Percentiles rank a stretch among this genome's conserved stretches.
These are phyloP conservation scores for Chrysemys picta DNA, from an alignment of 2,113 vertebrate genomes.

Conservation along the genomic window DNA sequence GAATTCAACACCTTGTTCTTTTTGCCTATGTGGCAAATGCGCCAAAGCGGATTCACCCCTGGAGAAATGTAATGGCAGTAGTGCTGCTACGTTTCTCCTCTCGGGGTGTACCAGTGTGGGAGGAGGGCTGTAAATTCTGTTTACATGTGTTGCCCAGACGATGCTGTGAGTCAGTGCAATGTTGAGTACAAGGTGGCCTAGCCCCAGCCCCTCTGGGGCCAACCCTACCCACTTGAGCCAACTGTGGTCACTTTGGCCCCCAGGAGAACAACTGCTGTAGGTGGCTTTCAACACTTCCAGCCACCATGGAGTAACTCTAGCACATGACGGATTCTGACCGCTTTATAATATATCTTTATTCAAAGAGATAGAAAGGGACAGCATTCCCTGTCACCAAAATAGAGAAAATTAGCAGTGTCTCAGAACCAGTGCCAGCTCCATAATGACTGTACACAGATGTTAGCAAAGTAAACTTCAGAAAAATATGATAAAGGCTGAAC, in stretches of 20 bases:
- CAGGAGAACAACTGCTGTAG: neutral
- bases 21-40: neutral
- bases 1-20: neutral
- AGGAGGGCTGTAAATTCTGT: neutral
- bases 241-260: neutral
- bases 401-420: neutral
- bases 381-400: neutral
- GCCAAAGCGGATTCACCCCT: neutral
- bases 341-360: neutral
- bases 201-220: neutral
- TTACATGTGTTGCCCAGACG: neutral
- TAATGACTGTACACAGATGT: slow-evolving; percentile 72
- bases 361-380: neutral
- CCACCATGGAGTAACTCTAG: fast-evolving
- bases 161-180: fast-evolving
- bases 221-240: fast-evolving
- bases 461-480: slow-evolving; percentile 58
- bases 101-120: fast-evolving
- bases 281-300: neutral
- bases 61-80: neutral
- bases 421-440: neutral
- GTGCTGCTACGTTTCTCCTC: fast-evolving
- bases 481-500: slow-evolving; percentile 54
- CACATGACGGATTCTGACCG: neutral
- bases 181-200: neutral